Evolutionary conservation across 2,888 invertebrate genomes (phyloP).

Genomic region (Gari tellinella): DNA sequence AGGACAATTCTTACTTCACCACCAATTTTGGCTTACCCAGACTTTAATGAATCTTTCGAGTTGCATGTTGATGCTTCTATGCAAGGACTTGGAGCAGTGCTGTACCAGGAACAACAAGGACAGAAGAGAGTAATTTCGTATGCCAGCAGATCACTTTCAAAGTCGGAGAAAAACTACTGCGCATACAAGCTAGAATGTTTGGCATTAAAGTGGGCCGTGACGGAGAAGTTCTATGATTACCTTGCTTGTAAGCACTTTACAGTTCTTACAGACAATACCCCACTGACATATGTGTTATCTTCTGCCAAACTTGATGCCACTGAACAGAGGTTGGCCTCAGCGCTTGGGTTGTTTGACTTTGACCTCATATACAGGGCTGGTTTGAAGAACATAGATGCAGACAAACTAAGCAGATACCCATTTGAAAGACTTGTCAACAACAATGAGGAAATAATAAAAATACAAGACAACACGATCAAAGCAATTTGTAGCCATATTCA

Average conservation of each 20-base stretch:
- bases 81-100: constrained; percentile 28
- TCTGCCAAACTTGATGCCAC: constrained; percentile 35
- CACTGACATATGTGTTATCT: constrained; percentile 12
- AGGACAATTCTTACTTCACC: too few species aligned
- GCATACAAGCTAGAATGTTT: constrained; percentile 33
- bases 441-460: too few species aligned
- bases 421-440: too few species aligned
- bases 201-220: constrained; percentile 38
- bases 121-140: too few species aligned
- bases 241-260: constrained; percentile 25
- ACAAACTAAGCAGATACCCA: constrained; percentile 2
- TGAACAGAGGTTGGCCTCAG: constrained; percentile 19
- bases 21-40: too few species aligned
- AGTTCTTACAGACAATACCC: constrained; percentile 41
- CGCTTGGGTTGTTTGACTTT: background rate
- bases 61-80: constrained; percentile 28
- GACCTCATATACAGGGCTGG: constrained; percentile 1
- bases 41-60: constrained; percentile 25
- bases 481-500: background rate
- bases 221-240: constrained; percentile 48
- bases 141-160: constrained; percentile 19
- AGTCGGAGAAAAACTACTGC: constrained; percentile 34
- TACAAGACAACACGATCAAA: constrained; percentile 5
- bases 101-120: constrained; percentile 40
- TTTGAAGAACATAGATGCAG: constrained; percentile 7